phyloP scores from a whole-genome alignment of 2,113 vertebrate genomes.

The Hyperopisus bebe region DNA sequence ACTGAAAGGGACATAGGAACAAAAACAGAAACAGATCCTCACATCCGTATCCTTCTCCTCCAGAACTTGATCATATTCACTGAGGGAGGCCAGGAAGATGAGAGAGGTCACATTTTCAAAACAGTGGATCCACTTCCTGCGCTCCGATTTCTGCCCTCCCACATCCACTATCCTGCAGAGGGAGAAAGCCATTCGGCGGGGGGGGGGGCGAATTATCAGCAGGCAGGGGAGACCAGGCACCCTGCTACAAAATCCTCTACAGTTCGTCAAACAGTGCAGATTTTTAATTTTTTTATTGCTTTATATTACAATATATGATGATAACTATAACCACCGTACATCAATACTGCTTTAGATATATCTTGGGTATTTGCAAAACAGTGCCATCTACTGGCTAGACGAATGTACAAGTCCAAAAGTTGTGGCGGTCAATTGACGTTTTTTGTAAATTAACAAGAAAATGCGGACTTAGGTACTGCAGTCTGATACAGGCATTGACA shows the following conservation, averaged over 20 bases:
- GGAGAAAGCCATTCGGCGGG: no score
- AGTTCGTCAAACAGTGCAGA: not conserved
- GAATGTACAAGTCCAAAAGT: not conserved
- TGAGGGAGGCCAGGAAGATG: conserved; percentile 84
- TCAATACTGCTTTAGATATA: not conserved
- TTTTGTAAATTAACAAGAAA: not conserved
- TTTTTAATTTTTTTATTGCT: not conserved
- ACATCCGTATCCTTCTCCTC: conserved; percentile 76
- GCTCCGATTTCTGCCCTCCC: conserved; percentile 80
- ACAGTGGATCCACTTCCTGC: conserved; percentile 86
- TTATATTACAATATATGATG: not conserved
- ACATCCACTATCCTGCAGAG: conserved; percentile 78
- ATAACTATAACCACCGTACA: not conserved
- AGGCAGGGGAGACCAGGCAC: not conserved
- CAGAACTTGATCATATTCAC: conserved; percentile 81
- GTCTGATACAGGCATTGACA: not conserved
- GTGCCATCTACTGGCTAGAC: not conserved
- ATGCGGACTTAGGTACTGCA: not conserved
- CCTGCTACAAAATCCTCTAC: not conserved
- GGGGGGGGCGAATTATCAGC: not conserved
- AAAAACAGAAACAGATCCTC: conserved; percentile 26
- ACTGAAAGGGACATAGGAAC: not conserved
- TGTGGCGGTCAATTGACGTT: not conserved
- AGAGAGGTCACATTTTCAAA: conserved; percentile 82
- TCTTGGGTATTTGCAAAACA: not conserved